Conservation (phyloP, 2,888 invertebrate genomes). For the Falcaria lacertinaria region DNA sequence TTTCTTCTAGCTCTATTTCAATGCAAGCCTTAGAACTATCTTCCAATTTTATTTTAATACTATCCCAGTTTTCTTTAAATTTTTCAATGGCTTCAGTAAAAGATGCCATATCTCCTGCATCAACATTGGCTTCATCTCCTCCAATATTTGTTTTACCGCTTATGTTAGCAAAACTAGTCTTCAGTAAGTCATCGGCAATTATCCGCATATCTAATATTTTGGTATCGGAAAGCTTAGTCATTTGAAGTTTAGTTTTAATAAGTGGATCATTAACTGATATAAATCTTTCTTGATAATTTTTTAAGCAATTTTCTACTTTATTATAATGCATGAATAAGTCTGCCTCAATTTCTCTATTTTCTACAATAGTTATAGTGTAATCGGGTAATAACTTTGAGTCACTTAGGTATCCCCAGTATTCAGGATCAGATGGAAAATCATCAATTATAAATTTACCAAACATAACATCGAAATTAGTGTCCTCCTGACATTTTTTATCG, state of each 20-base stretch:
- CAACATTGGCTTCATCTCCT: conserved; percentile 24
- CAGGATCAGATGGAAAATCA: conserved; percentile 72
- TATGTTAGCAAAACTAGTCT: conserved; percentile 17
- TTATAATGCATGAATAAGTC: conserved; percentile 51
- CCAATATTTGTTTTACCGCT: conserved; percentile 9
- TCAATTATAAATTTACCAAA: conserved; percentile 82
- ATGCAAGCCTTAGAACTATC: conserved; percentile 52
- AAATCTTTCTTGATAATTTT: conserved; percentile 48
- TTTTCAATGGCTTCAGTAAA: conserved; percentile 50
- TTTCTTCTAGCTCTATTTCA: conserved; percentile 67
- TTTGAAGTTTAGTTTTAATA: conserved; percentile 41
- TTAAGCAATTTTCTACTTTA: conserved; percentile 40
- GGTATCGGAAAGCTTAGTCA: conserved; percentile 17
- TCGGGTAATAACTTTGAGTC: conserved; percentile 71
- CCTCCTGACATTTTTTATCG: conserved; percentile 45
- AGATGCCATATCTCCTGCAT: conserved; percentile 21
- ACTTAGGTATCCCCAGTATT: conserved; percentile 66
- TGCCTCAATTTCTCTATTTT: conserved; percentile 63
- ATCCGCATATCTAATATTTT: conserved; percentile 29
- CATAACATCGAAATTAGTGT: conserved; percentile 31
- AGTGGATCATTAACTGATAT: conserved; percentile 48
- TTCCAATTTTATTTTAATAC: conserved; percentile 61
- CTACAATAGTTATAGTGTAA: conserved; percentile 75
- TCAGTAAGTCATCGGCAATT: conserved; percentile 33
- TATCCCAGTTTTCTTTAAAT: conserved; percentile 58